Conservation (phyloP, 2,113 vertebrate genomes). For the Etheostoma spectabile region DNA sequence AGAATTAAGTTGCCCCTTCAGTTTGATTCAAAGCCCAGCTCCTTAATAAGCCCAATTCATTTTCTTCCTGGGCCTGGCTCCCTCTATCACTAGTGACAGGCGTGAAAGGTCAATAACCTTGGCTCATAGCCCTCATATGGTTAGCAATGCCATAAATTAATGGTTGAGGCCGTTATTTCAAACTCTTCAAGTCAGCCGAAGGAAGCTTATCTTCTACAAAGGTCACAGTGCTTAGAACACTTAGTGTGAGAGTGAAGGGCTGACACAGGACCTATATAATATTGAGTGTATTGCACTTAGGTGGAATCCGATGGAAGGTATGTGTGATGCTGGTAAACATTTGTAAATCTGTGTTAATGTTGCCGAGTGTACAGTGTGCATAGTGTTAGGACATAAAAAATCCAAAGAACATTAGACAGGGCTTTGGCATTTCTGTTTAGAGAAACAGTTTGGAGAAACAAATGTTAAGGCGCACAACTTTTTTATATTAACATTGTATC, state of each 20-base stretch:
- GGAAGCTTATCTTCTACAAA: conserved; percentile 81
- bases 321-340: conserved; percentile 25
- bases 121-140: conserved; percentile 80
- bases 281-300: conserved; percentile 46
- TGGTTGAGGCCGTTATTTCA: conserved; percentile 73
- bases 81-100: conserved; percentile 80
- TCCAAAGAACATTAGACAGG: neutral
- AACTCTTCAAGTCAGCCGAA: conserved; percentile 76
- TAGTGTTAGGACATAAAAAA: neutral
- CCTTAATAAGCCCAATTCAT: conserved; percentile 80
- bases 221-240: conserved; percentile 79
- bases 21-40: conserved; percentile 64
- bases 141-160: conserved; percentile 82
- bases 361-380: neutral
- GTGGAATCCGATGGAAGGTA: conserved; percentile 30
- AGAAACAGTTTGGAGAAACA: too few relatives aligned
- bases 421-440: conserved; percentile 19
- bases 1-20: conserved; percentile 52
- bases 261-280: conserved; percentile 57
- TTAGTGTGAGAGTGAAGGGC: conserved; percentile 71
- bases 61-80: conserved; percentile 53
- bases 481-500: neutral
- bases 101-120: conserved; percentile 86
- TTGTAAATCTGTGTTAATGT: conserved; percentile 5
- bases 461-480: too few relatives aligned